These are phyloP conservation scores for Drosophila multiciliata DNA, from an alignment of 2,888 invertebrate species.

Conservation along the genomic window DNA sequence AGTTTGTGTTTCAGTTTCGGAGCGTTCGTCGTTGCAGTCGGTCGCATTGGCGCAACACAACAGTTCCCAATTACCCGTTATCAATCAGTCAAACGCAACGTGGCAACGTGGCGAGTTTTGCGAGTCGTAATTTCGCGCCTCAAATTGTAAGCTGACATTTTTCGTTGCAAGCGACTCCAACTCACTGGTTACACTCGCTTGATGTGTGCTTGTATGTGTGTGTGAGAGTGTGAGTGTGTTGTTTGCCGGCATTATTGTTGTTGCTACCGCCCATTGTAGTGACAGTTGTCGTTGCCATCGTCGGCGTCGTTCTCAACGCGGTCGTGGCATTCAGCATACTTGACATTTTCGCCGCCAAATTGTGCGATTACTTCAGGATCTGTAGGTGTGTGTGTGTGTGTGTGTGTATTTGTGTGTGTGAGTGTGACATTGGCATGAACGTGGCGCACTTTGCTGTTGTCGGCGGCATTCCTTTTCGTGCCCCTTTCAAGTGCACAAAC, in stretches of 20 bases:
- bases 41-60: slow-evolving; percentile 42
- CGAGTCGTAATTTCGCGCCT: slow-evolving; percentile 50
- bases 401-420: neutral
- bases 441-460: slow-evolving; percentile 44
- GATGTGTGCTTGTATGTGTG: slow-evolving; percentile 23
- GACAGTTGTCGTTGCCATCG: slow-evolving; percentile 43
- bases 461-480: neutral
- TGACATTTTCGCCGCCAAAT: slow-evolving; percentile 81
- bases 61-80: slow-evolving; percentile 5
- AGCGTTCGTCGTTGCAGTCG: slow-evolving; percentile 75
- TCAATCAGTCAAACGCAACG: slow-evolving; percentile 6
- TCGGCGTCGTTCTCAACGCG: slow-evolving; percentile 22
- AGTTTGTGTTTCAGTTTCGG: slow-evolving; percentile 63
- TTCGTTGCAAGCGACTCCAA: slow-evolving; percentile 47
- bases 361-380: slow-evolving; percentile 71
- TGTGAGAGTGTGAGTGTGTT: neutral
- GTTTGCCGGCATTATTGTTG: slow-evolving; percentile 59
- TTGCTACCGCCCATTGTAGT: slow-evolving; percentile 58
- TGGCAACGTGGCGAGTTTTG: slow-evolving; percentile 47
- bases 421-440: slow-evolving; percentile 49
- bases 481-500: slow-evolving; percentile 16
- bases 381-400: slow-evolving; percentile 1
- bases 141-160: slow-evolving; percentile 35
- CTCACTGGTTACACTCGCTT: slow-evolving; percentile 23
- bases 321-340: slow-evolving; percentile 64